Conservation (phyloP, 2,888 invertebrate species). For the Tipula helvola region DNA sequence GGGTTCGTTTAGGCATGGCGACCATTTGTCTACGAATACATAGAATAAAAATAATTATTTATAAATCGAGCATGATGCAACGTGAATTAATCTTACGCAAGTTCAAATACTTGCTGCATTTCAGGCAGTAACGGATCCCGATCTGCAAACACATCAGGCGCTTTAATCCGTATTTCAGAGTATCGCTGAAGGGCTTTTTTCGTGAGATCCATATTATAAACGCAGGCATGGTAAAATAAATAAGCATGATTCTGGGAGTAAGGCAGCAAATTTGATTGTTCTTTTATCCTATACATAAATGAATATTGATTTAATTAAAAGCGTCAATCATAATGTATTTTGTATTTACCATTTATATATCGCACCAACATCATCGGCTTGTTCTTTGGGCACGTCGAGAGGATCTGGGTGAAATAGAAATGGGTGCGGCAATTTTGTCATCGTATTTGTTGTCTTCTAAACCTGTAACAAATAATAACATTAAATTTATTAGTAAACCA, state of each 20-base stretch:
- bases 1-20: conserved; percentile 45
- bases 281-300: conserved; percentile 41
- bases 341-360: conserved; percentile 18
- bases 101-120: conserved; percentile 42
- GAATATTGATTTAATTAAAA: neutral
- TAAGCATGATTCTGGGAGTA: conserved; percentile 49
- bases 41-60: neutral
- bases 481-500: too few species aligned
- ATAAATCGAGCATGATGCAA: neutral
- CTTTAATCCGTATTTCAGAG: conserved; percentile 35
- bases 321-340: neutral
- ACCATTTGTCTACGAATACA: conserved; percentile 40
- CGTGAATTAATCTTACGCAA: conserved; percentile 40
- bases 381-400: conserved; percentile 15
- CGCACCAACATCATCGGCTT: conserved; percentile 17
- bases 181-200: conserved; percentile 29
- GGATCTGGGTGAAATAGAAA: conserved; percentile 18
- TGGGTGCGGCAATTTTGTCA: conserved; percentile 19
- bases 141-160: conserved; percentile 45
- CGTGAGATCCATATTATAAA: conserved; percentile 36
- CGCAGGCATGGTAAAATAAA: conserved; percentile 49
- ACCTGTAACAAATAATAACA: neutral
- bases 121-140: conserved; percentile 41
- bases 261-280: conserved; percentile 44
- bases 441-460: neutral